Evolutionary conservation across 2,797 vertebrate species (phyloP), one percentile per base, ranked within the genome.

Genomic region (Darevskia nairensis): DNA sequence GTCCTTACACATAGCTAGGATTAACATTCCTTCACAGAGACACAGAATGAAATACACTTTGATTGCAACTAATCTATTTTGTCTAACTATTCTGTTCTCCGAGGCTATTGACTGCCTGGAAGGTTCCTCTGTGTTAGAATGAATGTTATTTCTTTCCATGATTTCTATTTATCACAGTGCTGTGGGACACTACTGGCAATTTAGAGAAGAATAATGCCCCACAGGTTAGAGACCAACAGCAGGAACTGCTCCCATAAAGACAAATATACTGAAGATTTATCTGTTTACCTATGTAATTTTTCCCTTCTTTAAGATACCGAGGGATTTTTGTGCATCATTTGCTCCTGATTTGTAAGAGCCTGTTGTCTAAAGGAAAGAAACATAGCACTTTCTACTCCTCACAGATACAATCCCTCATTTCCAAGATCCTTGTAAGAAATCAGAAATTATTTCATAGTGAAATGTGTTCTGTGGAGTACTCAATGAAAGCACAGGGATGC

Each of bases 211-310:
- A 92, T 94, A 95, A 97, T 96, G 91, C 95, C 95, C 94, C 93
- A 77, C 85, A 95, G 96, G 96, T 97, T 96, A 96, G 94, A 96
- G 93, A 96, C 94, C 95, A 97, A 93, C 94, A 95, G 94, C 93
- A 94, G 96, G 94, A 95, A 90, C 91, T 96, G 92, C 90, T 96
- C 91, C 93, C 91, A 93, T 94, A 95, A 96, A 96, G 95, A 97
- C 93, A 96, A 96, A 97, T 96, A 92, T 95, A 95, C 91, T 95
- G 83, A 96, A 96, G 96, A 97, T 96, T 96, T 96, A 97, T 97
- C 91, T 96, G 95, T 96, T 96, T 96, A 96, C 95, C 92, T 96
- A 94, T 86, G 93, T 95, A 95, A 93, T 96, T 95, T 96, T 80
- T 95, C 95, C 92, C 92, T 94, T 94, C 89, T 95, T 96, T 96